Evolutionary conservation across 2,888 invertebrate genomes (phyloP).

Genomic region (Cantharis lateralis): DNA sequence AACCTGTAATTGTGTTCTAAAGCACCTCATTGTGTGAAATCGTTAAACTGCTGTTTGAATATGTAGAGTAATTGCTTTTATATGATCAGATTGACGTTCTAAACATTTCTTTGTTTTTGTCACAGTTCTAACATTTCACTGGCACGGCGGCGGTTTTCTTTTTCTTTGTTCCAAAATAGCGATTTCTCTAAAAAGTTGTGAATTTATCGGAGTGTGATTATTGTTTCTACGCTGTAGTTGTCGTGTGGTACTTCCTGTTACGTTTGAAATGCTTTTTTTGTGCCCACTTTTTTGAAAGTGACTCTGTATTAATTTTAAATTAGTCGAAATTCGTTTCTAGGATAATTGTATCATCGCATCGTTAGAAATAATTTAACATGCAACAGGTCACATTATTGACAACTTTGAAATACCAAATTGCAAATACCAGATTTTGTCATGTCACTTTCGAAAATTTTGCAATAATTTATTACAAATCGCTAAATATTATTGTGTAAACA

Average conservation of each 20-base stretch:
- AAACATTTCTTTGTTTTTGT: slow-evolving; percentile 32
- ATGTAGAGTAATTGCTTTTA: slow-evolving; percentile 25
- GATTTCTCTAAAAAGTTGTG: slow-evolving; percentile 25
- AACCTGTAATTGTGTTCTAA: slow-evolving; percentile 17
- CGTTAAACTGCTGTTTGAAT: slow-evolving; percentile 1
- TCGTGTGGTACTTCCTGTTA: slow-evolving; percentile 8
- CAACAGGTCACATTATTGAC: background rate
- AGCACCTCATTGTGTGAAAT: slow-evolving; percentile 10
- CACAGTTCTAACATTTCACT: slow-evolving; percentile 32
- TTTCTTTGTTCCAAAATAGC: slow-evolving; percentile 29
- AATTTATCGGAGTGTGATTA: slow-evolving; percentile 25
- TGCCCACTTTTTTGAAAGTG: background rate
- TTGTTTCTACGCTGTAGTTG: slow-evolving; percentile 17
- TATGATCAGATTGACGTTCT: slow-evolving; percentile 18
- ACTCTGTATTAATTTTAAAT: background rate
- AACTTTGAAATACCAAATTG: background rate
- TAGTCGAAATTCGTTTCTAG: background rate
- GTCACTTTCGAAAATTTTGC: background rate
- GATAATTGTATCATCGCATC: background rate
- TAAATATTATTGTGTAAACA: background rate
- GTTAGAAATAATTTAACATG: background rate
- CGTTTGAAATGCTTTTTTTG: background rate
- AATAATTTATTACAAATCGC: background rate
- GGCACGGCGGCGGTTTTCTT: slow-evolving; percentile 29
- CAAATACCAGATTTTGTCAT: background rate